Conservation (phyloP, 2,797 vertebrate species). For the Hypotaenidia philippensis region DNA sequence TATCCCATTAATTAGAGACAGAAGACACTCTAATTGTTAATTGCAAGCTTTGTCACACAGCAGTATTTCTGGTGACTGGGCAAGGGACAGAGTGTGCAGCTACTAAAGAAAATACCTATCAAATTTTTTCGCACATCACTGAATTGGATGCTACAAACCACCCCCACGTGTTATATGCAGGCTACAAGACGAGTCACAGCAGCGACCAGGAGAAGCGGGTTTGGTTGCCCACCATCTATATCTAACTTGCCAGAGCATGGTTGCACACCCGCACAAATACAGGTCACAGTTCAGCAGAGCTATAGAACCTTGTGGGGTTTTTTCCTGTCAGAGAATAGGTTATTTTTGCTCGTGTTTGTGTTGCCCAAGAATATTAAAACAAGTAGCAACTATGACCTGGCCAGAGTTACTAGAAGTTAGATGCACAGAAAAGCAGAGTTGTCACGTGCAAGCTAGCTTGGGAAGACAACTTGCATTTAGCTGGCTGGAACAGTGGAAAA, state of each 20-base stretch:
- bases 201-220: not conserved
- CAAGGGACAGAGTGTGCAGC: not conserved
- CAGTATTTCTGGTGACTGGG: not conserved
- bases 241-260: not conserved
- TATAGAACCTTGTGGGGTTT: not conserved
- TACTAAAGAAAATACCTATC: not conserved
- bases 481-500: not conserved
- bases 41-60: not conserved
- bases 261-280: conserved; percentile 7
- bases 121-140: not conserved
- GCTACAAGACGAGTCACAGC: not conserved
- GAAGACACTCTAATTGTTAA: not conserved
- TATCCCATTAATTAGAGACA: not conserved
- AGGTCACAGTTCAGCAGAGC: not conserved
- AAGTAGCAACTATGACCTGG: not conserved
- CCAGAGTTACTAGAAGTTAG: not conserved
- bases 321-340: not conserved
- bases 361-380: not conserved
- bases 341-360: not conserved
- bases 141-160: not conserved
- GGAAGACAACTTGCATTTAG: not conserved
- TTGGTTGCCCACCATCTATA: not conserved
- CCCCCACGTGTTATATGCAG: not conserved
- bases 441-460: not conserved
- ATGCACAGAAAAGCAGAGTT: not conserved